Base-by-base conservation (phyloP, 2,888 invertebrate genomes). In the Molanna angustata region DNA sequence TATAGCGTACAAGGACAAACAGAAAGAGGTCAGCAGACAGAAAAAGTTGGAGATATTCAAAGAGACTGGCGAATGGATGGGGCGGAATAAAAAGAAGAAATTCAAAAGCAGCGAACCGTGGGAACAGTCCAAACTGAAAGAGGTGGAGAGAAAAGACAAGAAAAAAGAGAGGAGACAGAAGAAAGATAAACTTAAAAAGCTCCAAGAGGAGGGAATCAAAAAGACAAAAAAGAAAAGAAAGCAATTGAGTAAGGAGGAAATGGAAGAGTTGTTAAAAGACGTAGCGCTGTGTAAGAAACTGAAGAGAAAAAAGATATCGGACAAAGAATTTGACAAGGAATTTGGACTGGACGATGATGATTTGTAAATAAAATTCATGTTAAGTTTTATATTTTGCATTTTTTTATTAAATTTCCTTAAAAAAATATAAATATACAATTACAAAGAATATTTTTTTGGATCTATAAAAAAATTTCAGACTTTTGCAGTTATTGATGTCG, bases 201-300 rank as follows among this genome's bases (percentile, higher is more conserved):
- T 56, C 3, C 33, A 52, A 43, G 56, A 50, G 7, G 54, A 65
- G 6, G 74, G 74, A 50, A 66, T 62, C 2, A 67, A 72, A 44
- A 70, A 71, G 43, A 63, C 69, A 62, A 69, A 73, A 61, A 76
- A 79, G 66, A 66, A 77, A 59, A 73, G 80, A 65, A 64, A 76
- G 61, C 72, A 79, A 61, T 79, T 85, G 31, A 83, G 80, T 2
- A 80, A 86, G 62, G 86, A 88, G 59, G 91, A 93, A 63, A 65
- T 90, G 19, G 81, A 82, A 21, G 90, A 92, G 64, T 64, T 93
- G 42, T 86, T 86, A 4, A 85, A 82, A 49, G 94, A 96, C 66
- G 83, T 91, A 43, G 82, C 88, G 4, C 73, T 94, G 18, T 82
- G 94, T 55, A 95, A 94, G 67, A 92, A 90, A 64, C 72, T 92